Evolutionary conservation across 1,140 invertebrate genomes (phyloP), one percentile per base, ranked within the genome.

Genomic region (Leptonema lineaticorne): DNA sequence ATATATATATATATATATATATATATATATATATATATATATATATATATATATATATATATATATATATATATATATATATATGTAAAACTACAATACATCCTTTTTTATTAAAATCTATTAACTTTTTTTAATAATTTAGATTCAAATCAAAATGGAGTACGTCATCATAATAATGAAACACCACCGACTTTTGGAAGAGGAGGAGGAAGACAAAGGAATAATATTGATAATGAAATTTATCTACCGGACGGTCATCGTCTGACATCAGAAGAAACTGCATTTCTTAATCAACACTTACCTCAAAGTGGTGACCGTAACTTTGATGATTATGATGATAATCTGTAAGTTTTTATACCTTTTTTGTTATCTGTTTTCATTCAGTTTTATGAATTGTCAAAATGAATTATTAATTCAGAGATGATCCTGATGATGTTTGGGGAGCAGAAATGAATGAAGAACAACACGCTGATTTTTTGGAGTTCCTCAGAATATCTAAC

Each of bases 401-500:
- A 26, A 22, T 28, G 53, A 30, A n/a, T 27, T 58, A 33, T 41
- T 22, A 45, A 45, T 62, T 26, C 57, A 83, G 81, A 20, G 80
- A 81, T 63, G 81, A 83, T 68, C 72, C 81, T 37, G 78, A 82
- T 66, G 81, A 82, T 24, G 77, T 78, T 33, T 83, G 81, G 81
- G 81, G 81, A 29, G 79, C 79, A 0, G 80, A 78, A 45, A 83
- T 83, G 79, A 79, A 82, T 65, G 76, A 76, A 2, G 81, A 83
- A 71, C 81, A 82, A 77, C 78, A 80, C 46, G 81, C 77, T 1
- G 81, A 80, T 68, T 83, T 78, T 75, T 75, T 82, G 68, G 81
- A 82, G 70, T 83, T 83, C 74, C 77, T 83, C 59, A 78, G 78
- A 75, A 78, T 81, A 70, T 82, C 81, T 63, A 83, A 83, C 70